These are phyloP conservation scores for Pachypeltis micranthus DNA, from an alignment of 1,140 invertebrate genomes.

Conservation along the genomic window DNA sequence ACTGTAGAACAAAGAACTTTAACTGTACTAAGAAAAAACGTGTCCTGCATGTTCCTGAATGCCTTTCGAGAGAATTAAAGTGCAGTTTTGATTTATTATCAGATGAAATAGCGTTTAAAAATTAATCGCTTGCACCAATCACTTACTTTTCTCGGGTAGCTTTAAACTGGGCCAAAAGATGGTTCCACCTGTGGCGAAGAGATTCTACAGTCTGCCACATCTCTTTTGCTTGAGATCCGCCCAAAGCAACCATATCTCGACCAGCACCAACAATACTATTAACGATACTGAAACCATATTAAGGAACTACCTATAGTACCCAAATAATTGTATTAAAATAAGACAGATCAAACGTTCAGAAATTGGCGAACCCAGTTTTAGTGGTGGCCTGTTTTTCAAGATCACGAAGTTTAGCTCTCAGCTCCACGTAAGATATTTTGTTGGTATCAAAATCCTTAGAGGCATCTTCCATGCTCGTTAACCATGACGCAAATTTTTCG, in stretches of 20 bases:
- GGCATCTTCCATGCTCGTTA: conserved; percentile 17
- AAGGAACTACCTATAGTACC: not conserved
- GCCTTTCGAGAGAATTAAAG: too few species aligned
- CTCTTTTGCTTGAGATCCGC: conserved; percentile 20
- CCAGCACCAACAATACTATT: conserved; percentile 21
- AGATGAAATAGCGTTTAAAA: too few species aligned
- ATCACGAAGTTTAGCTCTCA: conserved; percentile 16
- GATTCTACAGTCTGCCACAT: conserved; percentile 22
- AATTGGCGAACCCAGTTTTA: conserved; percentile 24
- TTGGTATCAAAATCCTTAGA: conserved; percentile 19
- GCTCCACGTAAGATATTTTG: conserved; percentile 13
- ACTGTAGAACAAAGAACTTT: too few species aligned
- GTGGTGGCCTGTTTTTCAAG: conserved; percentile 22
- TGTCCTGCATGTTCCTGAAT: too few species aligned
- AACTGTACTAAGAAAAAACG: too few species aligned
- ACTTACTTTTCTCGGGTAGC: conserved; percentile 30
- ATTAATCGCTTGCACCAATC: too few species aligned
- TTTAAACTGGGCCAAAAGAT: conserved; percentile 20
- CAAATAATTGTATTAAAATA: not conserved
- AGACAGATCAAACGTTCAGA: too few species aligned
- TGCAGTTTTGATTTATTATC: too few species aligned
- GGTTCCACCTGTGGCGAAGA: conserved; percentile 20
- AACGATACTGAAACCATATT: conserved; percentile 15
- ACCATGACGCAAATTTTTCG: conserved; percentile 20
- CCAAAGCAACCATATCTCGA: conserved; percentile 21